phyloP scores from a whole-genome alignment of 2,113 vertebrate species.

The Lycaon pictus region DNA sequence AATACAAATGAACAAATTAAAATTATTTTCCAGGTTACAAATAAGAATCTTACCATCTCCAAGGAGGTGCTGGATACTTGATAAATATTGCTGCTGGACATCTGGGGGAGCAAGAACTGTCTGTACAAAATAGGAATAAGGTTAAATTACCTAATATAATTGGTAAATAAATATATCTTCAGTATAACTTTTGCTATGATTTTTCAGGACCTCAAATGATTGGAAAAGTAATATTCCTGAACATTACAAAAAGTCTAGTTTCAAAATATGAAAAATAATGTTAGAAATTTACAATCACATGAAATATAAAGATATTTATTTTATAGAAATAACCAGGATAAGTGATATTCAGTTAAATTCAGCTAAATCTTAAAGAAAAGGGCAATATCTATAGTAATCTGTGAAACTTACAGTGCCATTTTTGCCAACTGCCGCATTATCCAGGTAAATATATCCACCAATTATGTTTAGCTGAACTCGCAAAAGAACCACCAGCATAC shows the following conservation, averaged over 20 bases:
- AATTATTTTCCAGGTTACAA: not conserved
- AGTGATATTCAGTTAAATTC: conserved; percentile 14
- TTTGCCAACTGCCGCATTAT: conserved; percentile 93
- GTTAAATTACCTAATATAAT: conserved; percentile 12
- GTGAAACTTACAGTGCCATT: conserved; percentile 89
- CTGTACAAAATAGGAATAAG: conserved; percentile 82
- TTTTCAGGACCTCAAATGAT: conserved; percentile 42
- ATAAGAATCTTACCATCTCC: conserved; percentile 93
- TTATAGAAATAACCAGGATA: not conserved
- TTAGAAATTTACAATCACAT: conserved; percentile 10
- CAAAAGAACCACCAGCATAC: conserved; percentile 96
- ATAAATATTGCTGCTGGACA: conserved; percentile 98
- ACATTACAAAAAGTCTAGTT: conserved; percentile 25
- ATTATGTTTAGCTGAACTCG: conserved; percentile 98
- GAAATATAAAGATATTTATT: not conserved
- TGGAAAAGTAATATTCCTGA: conserved; percentile 24
- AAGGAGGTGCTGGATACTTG: conserved; percentile 97
- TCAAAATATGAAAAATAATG: conserved; percentile 41
- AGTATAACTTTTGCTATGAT: conserved; percentile 10
- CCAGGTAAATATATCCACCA: conserved; percentile 98
- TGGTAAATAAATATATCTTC: conserved; percentile 42
- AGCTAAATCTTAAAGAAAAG: conserved; percentile 12
- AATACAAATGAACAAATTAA: not conserved
- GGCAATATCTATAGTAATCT: not conserved
- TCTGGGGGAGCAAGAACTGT: conserved; percentile 94